Base-by-base conservation (phyloP, 2,888 invertebrate genomes). In the Caenorhabditis sp. region DNA sequence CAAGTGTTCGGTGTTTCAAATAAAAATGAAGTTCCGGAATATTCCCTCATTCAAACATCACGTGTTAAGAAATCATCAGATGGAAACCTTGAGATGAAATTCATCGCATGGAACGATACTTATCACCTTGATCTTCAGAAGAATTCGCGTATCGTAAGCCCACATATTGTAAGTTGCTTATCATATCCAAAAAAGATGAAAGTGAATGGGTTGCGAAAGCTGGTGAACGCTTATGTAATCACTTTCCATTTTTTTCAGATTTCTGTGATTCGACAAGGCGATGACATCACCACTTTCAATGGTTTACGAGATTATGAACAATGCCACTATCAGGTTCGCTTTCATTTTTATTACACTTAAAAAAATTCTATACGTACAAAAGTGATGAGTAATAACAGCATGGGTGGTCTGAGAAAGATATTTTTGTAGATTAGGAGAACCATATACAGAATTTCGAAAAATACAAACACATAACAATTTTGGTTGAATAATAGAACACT, bases 1-100 rank as follows among this genome's bases (percentile, higher is more conserved):
- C 78, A 81, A 53, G 85, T 85, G 3, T 87, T 86, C 65, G 86
- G 86, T 54, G 85, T 87, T 7, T 74, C 83, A 50, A 72, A 83
- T 38, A 72, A 76, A 58, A 60, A 80, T 63, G 70, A 80, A n/a
- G 80, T 80, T 7, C 80, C 80, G 4, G 76, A 76, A 21, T 80
- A 80, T 66, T 71, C 65, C 31, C 59, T 76, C 25, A 76, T 76
- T 59, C 62, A 70, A 23, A 62, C 70, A 8, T 65, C 60, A 0
- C 52, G 70, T 5, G 25, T 49, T 3, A 17, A 23, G 26, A 56
- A 64, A 7, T 59, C 63, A 12, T 61, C 64, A 54, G 70, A 75
- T 64, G 75, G 75, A 20, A 67, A 65, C 23, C 64, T 70, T 26
- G 70, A 75, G 54, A 66, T 77, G 63, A 66, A 68, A 26, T 83